These are phyloP conservation scores for Syngnathus scovelli DNA, from an alignment of 2,113 vertebrate species.

Conservation along the genomic window DNA sequence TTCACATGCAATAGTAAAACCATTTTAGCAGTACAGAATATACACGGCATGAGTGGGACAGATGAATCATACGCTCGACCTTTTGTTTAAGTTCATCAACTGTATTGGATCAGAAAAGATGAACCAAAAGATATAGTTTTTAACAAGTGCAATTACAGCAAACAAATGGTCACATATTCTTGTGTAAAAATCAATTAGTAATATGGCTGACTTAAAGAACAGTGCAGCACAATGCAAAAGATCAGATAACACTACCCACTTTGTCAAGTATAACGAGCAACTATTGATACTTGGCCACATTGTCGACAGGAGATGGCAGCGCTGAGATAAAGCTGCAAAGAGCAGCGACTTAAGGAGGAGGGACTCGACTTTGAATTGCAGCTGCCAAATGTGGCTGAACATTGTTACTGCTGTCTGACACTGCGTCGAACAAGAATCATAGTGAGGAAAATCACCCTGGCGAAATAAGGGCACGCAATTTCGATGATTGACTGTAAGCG, in stretches of 20 bases:
- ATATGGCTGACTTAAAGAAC: background rate
- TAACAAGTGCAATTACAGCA: background rate
- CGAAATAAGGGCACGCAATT: conserved; percentile 47
- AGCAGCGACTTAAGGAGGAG: background rate
- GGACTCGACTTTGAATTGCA: background rate
- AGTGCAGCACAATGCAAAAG: background rate
- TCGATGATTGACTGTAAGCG: conserved; percentile 37
- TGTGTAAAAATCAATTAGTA: background rate
- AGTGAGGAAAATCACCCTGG: conserved; percentile 39
- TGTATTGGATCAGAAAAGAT: background rate
- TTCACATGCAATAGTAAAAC: too few relatives aligned
- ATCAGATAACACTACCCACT: background rate
- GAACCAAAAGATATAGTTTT: background rate
- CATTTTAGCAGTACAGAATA: too few relatives aligned
- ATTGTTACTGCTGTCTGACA: conserved; percentile 18
- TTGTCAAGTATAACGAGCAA: background rate
- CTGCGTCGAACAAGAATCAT: conserved; percentile 13
- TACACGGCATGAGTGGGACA: too few relatives aligned
- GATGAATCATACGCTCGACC: too few relatives aligned
- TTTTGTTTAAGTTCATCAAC: too few relatives aligned
- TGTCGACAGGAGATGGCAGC: background rate
- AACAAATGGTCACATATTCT: background rate
- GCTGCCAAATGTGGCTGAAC: conserved; percentile 9
- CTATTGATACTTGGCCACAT: background rate
- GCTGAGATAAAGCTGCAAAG: conserved; percentile 1